Evolutionary conservation across 2,888 invertebrate genomes (phyloP).

Genomic region (Zele albiditarsus): DNA sequence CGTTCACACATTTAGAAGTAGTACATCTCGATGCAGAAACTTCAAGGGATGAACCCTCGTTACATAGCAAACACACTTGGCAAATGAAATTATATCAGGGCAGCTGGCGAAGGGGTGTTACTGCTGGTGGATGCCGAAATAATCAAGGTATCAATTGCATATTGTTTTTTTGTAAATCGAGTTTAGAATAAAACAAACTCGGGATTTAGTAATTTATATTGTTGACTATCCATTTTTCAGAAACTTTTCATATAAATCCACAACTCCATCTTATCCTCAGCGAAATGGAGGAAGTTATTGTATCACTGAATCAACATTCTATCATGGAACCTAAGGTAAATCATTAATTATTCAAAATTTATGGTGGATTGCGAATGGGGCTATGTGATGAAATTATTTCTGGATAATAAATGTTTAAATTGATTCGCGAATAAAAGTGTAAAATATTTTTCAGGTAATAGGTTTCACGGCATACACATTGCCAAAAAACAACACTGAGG

Average conservation of each 20-base stretch:
- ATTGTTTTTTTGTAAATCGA: not conserved
- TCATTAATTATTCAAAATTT: not conserved
- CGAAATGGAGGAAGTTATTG: slow-evolving; percentile 87
- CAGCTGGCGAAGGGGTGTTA: slow-evolving; percentile 89
- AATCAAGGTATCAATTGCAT: slow-evolving; percentile 77
- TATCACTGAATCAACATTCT: slow-evolving; percentile 91
- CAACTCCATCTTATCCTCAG: slow-evolving; percentile 87
- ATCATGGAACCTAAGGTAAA: slow-evolving; percentile 92
- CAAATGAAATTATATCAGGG: slow-evolving; percentile 91
- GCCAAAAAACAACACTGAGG: slow-evolving; percentile 82
- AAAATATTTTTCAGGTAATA: slow-evolving; percentile 74
- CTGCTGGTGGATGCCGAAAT: slow-evolving; percentile 92
- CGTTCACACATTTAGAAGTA: slow-evolving; percentile 87
- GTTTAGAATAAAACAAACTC: not conserved
- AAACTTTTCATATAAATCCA: slow-evolving; percentile 94
- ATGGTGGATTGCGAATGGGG: not conserved
- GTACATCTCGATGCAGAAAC: slow-evolving; percentile 92
- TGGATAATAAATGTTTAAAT: not conserved
- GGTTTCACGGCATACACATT: slow-evolving; percentile 91
- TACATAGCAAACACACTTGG: slow-evolving; percentile 87
- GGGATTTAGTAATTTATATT: slow-evolving; percentile 2
- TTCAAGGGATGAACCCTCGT: slow-evolving; percentile 86
- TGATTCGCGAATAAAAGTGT: not conserved
- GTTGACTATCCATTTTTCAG: slow-evolving; percentile 69
- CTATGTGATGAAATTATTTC: no score